Base-by-base conservation (phyloP, 2,797 vertebrate genomes). In the Rhinichthys osculus region DNA sequence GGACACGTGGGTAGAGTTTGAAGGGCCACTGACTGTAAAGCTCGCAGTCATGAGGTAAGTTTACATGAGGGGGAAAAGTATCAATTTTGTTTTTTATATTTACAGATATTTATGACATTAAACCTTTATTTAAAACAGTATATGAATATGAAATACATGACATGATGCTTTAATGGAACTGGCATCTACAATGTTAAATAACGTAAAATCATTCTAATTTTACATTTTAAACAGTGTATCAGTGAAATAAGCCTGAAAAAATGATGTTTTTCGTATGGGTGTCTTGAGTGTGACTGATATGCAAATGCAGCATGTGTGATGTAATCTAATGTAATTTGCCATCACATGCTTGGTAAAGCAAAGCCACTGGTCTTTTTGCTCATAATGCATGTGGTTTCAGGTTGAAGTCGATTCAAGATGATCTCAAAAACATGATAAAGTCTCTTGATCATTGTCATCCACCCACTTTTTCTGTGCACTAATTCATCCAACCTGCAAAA, bases 391-490 rank as follows among this genome's bases (percentile, higher is more conserved):
- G 57, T 33, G 78, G 57, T 72, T 71, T 80, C 13, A 21, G 50
- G 8, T 42, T 73, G 35, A 69, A 78, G 27, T 84, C 27, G 50
- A 64, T 76, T 82, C 62, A 80, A 85, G 66, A 40, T 52, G 33
- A 35, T 38, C 67, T 44, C 38, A 84, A 72, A 57, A 85, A 84
- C 82, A 87, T 84, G 67, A 83, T 38, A 85, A 94, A 83, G 86
- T 90, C 62, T 89, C 88, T 90, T 90, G 91, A 66, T 89, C 95
- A 95, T 95, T 90, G 91, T 89, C 95, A 96, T 95, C 91, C 88
- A 94, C 93, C 93, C 92, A 93, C 94, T 93, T 94, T 92, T 93
- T 91, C 92, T 93, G 92, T 95, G 92, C 92, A 94, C 95, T 93
- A 94, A 92, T 91, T 92, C 95, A 95, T 95, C 90, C 85, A 91